Base-by-base conservation (phyloP, 2,888 invertebrate species). In the Empis livida region DNA sequence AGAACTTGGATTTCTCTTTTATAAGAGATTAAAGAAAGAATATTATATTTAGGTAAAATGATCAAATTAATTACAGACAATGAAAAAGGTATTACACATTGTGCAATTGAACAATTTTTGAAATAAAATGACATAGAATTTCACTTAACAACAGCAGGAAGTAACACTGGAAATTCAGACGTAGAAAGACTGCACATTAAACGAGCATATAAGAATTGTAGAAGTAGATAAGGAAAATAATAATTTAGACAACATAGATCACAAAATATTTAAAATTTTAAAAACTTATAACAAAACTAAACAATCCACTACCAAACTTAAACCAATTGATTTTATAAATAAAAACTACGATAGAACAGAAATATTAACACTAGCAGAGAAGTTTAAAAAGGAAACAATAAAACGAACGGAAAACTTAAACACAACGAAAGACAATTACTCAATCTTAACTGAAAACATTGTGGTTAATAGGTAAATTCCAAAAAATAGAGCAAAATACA, bases 141-240 rank as follows among this genome's bases (percentile, higher is more conserved):
- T 8, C 51, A 51, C 23, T 3, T 43, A 14, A 51, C 46, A 14
- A 49, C 49, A 10, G 37, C 49, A 23, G 31, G 37, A 15, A 37
- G 27, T 13, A 49, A 51, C 43, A 47, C 51, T 15, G 51, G 49
- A 2, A 51, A 51, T 40, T 32, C 45, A 3, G 49, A 49, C 17
- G 37, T 49, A 11, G 49, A 51, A 40, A 35, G 48, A 20, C 42
- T 51, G 10, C 48, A 48, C 46, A 13, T 17, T 51, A 14, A 51
- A 51, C 20, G 48, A 51, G 41, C 51, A 49, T 47, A 17, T 51
- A 15, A 6, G 51, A 17, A 35, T 49, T 11, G 23, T 48, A 10
- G 30, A 46, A 37, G 43, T 43, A 9, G 42, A 49, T 16, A 6
- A 10, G 30, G 35, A 39, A 11, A 47, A 48, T 10, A 35, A 17